Evolutionary conservation across 2,797 vertebrate species (phyloP).

Genomic region (Clarias laeviceps): DNA sequence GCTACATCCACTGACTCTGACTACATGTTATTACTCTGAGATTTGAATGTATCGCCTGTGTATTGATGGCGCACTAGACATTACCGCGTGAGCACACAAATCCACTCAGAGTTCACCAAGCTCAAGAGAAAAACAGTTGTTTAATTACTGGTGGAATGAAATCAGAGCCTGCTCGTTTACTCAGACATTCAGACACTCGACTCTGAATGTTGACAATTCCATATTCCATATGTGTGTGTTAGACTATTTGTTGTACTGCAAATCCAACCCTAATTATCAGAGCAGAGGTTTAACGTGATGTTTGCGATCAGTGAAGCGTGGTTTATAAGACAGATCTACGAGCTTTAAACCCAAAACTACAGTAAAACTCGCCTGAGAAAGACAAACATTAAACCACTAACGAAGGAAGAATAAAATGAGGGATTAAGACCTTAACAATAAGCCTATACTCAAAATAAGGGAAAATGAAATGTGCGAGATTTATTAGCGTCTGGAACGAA

Average conservation of each 20-base stretch:
- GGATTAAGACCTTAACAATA: background rate
- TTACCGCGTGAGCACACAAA: background rate
- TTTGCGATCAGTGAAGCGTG: background rate
- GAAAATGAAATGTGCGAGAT: background rate
- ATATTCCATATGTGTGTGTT: background rate
- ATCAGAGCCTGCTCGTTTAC: background rate
- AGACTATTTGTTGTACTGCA: background rate
- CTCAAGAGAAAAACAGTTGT: background rate
- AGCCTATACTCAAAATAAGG: background rate
- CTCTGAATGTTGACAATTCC: background rate
- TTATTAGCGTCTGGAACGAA: conserved; percentile 13
- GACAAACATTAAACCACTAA: conserved; percentile 17
- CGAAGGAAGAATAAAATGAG: background rate
- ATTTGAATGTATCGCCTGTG: background rate
- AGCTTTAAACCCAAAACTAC: background rate
- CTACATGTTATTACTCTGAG: background rate
- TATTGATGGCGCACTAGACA: background rate
- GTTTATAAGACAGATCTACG: background rate
- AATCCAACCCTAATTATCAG: background rate
- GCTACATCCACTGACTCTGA: background rate
- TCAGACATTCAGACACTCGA: background rate
- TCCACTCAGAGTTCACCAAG: background rate
- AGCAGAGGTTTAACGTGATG: background rate
- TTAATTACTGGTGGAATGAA: background rate
- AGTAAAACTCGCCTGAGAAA: background rate